Evolutionary conservation across 30 jellyfish, hydroid and myxozoan species (phyloP).

Genomic region (Haliclystus octoradiatus): DNA sequence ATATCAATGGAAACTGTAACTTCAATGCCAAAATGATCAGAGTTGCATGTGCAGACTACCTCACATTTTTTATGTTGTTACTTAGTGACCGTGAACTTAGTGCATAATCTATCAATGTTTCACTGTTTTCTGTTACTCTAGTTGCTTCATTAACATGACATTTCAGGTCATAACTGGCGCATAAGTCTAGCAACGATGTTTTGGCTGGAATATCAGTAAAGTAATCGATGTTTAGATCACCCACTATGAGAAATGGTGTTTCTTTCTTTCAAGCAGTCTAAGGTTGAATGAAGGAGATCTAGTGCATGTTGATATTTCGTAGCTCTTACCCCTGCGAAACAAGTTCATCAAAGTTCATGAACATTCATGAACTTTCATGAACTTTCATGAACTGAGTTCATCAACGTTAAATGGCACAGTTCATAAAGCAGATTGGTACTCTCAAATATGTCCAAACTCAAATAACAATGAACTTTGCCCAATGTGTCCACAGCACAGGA

Average conservation of each 20-base stretch:
- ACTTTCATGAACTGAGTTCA: too few relatives aligned
- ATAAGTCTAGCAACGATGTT: background rate
- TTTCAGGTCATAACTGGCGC: background rate
- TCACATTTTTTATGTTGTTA: background rate
- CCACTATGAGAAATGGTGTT: background rate
- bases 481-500: too few relatives aligned
- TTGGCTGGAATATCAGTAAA: background rate
- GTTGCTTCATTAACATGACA: background rate
- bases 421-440: too few relatives aligned
- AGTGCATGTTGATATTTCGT: too few relatives aligned
- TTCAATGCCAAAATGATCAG: background rate
- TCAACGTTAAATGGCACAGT: too few relatives aligned
- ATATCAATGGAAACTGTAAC: background rate
- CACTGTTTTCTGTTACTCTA: background rate
- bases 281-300: too few relatives aligned
- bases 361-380: too few relatives aligned
- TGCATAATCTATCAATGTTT: background rate
- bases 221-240: background rate
- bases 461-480: too few relatives aligned
- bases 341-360: too few relatives aligned
- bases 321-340: too few relatives aligned
- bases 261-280: too few relatives aligned
- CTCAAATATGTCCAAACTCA: too few relatives aligned
- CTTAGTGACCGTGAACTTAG: background rate
- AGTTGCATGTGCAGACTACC: background rate